Base-by-base conservation (phyloP, 2,113 vertebrate species). In the Camarhynchus parvulus region DNA sequence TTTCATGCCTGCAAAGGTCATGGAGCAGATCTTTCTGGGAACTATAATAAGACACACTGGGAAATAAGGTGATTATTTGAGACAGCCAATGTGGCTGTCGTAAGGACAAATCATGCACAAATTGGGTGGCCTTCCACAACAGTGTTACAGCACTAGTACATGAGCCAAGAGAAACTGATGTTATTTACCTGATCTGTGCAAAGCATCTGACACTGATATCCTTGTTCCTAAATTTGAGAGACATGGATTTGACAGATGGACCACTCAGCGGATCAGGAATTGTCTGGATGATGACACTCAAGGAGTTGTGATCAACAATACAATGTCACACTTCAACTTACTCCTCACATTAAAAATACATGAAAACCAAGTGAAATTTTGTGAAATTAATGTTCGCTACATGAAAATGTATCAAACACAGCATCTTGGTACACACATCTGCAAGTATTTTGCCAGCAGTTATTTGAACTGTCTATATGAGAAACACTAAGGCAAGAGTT, bases 401-500 rank as follows among this genome's bases (percentile, higher is more conserved):
- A 35, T 9, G 56, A 91, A 85, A 63, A 68, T 33, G 50, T 33
- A 84, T 27, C 22, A 82, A 68, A 83, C 4, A 1, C 21, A 87
- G 50, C 15, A 42, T 49, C 49, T 72, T 69, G 67, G 73, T 79
- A 92, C 27, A 70, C 30, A 77, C 27, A 83, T 37, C 74, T 64
- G 49, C 89, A 89, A 69, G 52, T 58, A 92, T 27, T 68, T 50
- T 33, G 23, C 62, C 62, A 66, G 90, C 24, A 95, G 16, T 89
- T 94, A 91, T n/a, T 1, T 83, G 42, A 86, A 94, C 66, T 59
- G 81, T 89, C 75, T 67, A 24, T 52, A 90, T 64, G 77, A 64
- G 7, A 96, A 97, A 80, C 64, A 81, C n/a, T 59, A 94, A 75
- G 70, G 61, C 30, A 87, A 90, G 85, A 92, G 33, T 96, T 97